These are phyloP conservation scores for Merops nubicus DNA, from an alignment of 2,113 vertebrate species.

Conservation along the genomic window DNA sequence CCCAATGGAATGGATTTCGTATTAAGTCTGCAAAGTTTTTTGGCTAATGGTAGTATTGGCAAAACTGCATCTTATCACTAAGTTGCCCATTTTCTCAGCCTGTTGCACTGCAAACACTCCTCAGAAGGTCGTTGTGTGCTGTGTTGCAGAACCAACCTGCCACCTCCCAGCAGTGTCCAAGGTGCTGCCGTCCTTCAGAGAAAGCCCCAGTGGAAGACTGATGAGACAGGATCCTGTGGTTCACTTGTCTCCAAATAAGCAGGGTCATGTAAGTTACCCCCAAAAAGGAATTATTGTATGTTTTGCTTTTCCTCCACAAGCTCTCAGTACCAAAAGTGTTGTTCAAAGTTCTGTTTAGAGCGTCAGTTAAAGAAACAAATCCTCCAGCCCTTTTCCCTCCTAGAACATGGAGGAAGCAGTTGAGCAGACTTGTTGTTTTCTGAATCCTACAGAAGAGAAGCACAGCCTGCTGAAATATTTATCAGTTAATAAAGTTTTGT, in stretches of 20 bases:
- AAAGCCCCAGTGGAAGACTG: constrained; percentile 88
- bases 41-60: not conserved
- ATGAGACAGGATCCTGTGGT: constrained; percentile 87
- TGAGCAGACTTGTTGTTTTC: not conserved
- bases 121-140: constrained; percentile 46
- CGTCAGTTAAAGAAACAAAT: not conserved
- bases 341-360: not conserved
- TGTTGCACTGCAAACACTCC: not conserved
- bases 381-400: not conserved
- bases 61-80: not conserved
- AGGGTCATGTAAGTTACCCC: constrained; percentile 84
- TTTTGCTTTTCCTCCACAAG: not conserved
- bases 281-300: not conserved
- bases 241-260: constrained; percentile 89
- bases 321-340: not conserved
- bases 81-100: not conserved
- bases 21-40: not conserved
- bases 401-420: not conserved
- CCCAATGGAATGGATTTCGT: not conserved
- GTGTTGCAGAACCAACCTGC: constrained; percentile 85
- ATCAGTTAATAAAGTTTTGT: not conserved
- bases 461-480: not conserved
- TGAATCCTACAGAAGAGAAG: not conserved
- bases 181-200: constrained; percentile 87
- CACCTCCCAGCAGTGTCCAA: constrained; percentile 89